Evolutionary conservation across 1,140 invertebrate genomes (phyloP), one percentile per base, ranked within the genome.

Genomic region (Drosophila ambigua): DNA sequence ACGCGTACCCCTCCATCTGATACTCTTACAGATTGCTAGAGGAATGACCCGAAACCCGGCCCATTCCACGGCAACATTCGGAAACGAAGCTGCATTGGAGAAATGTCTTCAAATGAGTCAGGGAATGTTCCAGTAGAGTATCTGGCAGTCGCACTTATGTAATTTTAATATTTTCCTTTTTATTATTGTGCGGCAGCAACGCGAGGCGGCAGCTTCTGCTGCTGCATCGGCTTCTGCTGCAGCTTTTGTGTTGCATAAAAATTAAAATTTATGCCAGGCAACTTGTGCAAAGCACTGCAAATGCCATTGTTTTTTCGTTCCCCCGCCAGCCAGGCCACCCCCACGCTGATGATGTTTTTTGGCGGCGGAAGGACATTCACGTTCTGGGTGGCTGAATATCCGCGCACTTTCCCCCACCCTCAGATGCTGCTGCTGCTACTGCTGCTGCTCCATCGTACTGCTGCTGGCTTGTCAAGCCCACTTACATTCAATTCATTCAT

Each of bases 241-340:
- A 28, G 80, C 80, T 84, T 84, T 84, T 84, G 80, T 84, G 80
- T 80, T 80, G 81, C 77, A 84, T 85, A 84, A 85, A 84, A 84
- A 84, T 84, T 84, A 84, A 84, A 85, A 84, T 84, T 84, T 84
- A 84, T 85, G 81, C 81, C 73, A 77, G 61, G 77, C 81, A 81
- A 85, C 73, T 85, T 85, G 81, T 74, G 81, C 80, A 85, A 84
- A 85, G 81, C 81, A 77, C 77, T 85, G 77, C 81, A 71, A 80
- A 77, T 81, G 81, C 81, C 77, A 85, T 84, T 84, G 81, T 84
- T 84, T 85, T 58, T 39, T 39, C 44, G 71, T 53, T 15, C 51
- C 51, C 45, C 41, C 52, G 43, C 9, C 20, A 26, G 43, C 44
- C 15, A 39, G 35, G 3, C 35, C 35, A 13, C 35, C 35, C 11